Evolutionary conservation across 1,140 invertebrate genomes (phyloP), one percentile per base, ranked within the genome.

Genomic region (Atta texana): DNA sequence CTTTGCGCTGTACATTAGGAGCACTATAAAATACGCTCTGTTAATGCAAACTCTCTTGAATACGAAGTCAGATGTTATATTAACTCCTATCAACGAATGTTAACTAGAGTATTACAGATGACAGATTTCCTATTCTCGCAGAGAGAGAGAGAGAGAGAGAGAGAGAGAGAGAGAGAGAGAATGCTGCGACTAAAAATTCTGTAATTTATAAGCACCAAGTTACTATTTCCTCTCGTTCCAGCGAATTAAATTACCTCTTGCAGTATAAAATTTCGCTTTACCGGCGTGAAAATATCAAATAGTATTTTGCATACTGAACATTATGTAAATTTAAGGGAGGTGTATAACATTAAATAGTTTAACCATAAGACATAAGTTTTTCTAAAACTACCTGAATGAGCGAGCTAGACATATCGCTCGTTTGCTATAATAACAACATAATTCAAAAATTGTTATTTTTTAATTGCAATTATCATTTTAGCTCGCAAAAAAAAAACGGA

Each of bases 241-340:
- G 80, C 6, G 44, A 75, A 57, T 84, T 71, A 61, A 82, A 74
- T 84, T 84, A 84, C 72, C 69, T 61, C 39, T 51, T 74, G 69
- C 69, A 44, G 80, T 49, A 75, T 75, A 84, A 84, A 84, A 84
- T 84, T 84, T 84, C 78, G 61, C 76, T 80, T 80, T 68, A 55
- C 21, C 16, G n/a, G 55, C 69, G 44, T 61, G 55, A 74, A 84
- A 84, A 84, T 74, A 84, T 81, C 78, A 75, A 84, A 84, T 74
- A 84, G 69, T 75, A 74, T 51, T 74, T 75, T 75, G 80, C 80
- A 75, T 84, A 74, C 69, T 75, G 39, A 74, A 28, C 69, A 84
- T 84, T 84, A 75, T 84, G 80, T 68, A 84, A 75, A 84, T 75
- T 74, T 53, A 21, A 31, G 39, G 24, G 7, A 49, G 14, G 21